Base-by-base conservation (phyloP, 2,888 invertebrate genomes). In the Tridacna crocea region DNA sequence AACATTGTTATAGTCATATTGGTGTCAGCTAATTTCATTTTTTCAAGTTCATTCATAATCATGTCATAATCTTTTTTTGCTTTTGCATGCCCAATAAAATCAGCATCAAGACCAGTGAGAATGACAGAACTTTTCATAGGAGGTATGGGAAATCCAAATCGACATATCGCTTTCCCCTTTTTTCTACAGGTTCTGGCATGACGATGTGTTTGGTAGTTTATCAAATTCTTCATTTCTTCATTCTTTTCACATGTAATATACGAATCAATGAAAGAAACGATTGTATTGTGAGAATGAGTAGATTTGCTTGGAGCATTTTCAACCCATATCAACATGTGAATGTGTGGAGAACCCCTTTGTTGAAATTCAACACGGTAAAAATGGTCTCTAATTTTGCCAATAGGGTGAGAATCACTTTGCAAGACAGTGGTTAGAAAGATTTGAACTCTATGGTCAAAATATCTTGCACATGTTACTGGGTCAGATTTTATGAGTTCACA, bases 341-440 rank as follows among this genome's bases (percentile, higher is more conserved):
- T 82, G 68, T 90, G 88, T 17, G 89, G 88, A 17, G 86, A 87
- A 6, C 90, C 90, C 10, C 89, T 55, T 27, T 85, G 81, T 65
- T 89, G 88, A 80, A 87, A 88, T 63, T 88, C 89, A 12, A 87
- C 83, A 24, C 87, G 76, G 75, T 83, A 87, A 68, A 87, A 88
- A 48, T 73, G 85, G 63, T 88, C 88, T 46, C 27, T 11, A 10
- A 90, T 75, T 10, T 80, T 68, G 46, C 87, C 87, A 58, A 88
- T 27, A 19, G 89, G 88, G 3, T 77, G 19, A 13, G 27, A 17
- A 0, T 22, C 13, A 19, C 72, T 17, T 63, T 82, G 77, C n/a
- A 81, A 22, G 26, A 86, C 61, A 47, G 68, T 8, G 4, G 58
- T 79, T 22, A 61, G 19, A 24, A 61, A 61, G 15, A 13, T 61